Evolutionary conservation across 2,113 vertebrate genomes (phyloP).

Genomic region (Micromys minutus): DNA sequence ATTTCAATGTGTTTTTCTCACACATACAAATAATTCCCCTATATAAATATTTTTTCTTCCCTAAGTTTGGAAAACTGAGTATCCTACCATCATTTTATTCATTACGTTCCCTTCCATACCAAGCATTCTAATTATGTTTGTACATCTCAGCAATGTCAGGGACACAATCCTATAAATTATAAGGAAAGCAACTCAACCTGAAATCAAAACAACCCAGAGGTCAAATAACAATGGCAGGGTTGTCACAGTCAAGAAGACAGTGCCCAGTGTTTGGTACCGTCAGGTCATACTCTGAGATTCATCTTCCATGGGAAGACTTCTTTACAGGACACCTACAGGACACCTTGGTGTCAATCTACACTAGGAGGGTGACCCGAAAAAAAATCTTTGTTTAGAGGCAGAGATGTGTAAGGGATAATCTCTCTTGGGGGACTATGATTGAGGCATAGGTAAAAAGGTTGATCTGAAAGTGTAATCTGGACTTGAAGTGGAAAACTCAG

Average conservation of each 20-base stretch:
- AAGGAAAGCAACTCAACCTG: background rate
- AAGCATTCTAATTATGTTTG: slow-evolving; percentile 20
- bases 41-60: background rate
- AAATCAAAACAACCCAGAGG: slow-evolving; percentile 50
- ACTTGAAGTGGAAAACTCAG: background rate
- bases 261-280: background rate
- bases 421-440: background rate
- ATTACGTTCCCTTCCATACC: background rate
- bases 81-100: background rate
- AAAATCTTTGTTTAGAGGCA: background rate
- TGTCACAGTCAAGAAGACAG: background rate
- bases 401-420: background rate
- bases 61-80: slow-evolving; percentile 37
- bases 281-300: background rate
- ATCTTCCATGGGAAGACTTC: background rate
- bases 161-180: background rate
- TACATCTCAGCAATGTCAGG: background rate
- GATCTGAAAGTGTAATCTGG: background rate
- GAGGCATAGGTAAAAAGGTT: background rate
- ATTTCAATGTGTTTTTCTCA: background rate
- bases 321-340: background rate
- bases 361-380: background rate
- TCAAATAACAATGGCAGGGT: slow-evolving; percentile 18
- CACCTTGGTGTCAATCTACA: background rate
- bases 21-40: background rate